Conservation (phyloP, 2,113 vertebrate species). For the Chamaetylas fuelleborni region DNA sequence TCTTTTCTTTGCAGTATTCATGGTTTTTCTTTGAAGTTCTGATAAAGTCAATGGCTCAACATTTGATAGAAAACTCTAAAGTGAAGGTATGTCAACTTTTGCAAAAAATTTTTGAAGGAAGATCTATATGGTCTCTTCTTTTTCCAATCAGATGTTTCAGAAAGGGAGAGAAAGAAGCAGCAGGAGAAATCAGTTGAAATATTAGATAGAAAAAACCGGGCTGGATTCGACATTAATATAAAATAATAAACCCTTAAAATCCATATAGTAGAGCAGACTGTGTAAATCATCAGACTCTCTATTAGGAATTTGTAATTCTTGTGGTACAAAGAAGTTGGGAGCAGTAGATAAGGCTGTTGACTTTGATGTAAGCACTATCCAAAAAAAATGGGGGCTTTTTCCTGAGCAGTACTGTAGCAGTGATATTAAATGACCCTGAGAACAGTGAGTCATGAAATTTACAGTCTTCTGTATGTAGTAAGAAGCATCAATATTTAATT, state of each 20-base stretch:
- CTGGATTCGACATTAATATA: background rate
- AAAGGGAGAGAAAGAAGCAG: background rate
- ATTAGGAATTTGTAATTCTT: background rate
- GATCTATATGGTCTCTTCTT: background rate
- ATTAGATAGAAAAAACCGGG: background rate
- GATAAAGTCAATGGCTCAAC: constrained; percentile 97
- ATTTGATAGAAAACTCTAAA: constrained; percentile 92
- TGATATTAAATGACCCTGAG: background rate
- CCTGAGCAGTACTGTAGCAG: background rate
- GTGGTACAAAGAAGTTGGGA: background rate
- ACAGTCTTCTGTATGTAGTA: background rate
- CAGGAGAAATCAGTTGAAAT: background rate
- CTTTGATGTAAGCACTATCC: background rate
- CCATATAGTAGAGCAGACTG: background rate
- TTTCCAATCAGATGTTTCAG: background rate
- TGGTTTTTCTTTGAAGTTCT: constrained; percentile 99
- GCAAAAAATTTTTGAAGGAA: background rate
- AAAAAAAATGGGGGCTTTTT: background rate
- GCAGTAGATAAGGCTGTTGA: background rate
- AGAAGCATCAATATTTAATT: background rate
- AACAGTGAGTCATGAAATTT: background rate
- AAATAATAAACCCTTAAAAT: background rate
- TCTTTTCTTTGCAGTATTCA: constrained; percentile 85
- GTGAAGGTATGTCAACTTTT: constrained; percentile 81
- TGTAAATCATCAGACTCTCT: background rate